Evolutionary conservation across 2,888 invertebrate genomes (phyloP), one percentile per base, ranked within the genome.

Genomic region (Lamellibrachia columna): DNA sequence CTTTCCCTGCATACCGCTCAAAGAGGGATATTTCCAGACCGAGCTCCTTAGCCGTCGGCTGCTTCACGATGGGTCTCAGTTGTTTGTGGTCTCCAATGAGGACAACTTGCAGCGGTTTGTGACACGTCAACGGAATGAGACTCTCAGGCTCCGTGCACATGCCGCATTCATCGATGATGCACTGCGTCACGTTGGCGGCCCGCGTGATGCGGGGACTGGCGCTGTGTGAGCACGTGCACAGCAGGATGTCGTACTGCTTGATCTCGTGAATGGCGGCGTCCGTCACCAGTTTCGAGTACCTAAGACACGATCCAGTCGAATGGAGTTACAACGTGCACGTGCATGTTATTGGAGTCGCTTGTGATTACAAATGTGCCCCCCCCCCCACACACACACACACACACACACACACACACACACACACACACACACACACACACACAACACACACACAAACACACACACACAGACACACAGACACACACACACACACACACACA

Each of bases 31-130:
- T 93, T n/a, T 94, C 94, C 52, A 95, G 93, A 11, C 95, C 95
- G 9, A 95, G 94, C 28, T 94, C 92, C 7, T 93, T 94, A 2
- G 95, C 95, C 9, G 92, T 58, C 58, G 93, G 93, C 90, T 94
- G 94, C 92, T 93, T 94, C 60, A 96, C 94, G 90, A 96, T 95
- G 28, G 96, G 96, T 40, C 95, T 93, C 7, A 96, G 95, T 93
- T 96, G 96, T 92, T 95, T 95, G 93, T 96, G 96, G 93, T 96
- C 96, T 1, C 96, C 96, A 91, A 96, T 95, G 40, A 96, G 94
- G 11, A 96, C 95, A 8, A 94, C 92, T 90, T 95, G 95, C 75
- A 94, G 92, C 28, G 95, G 94, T 91, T 94, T 93, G 90, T 94
- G 94, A 53, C 94, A 94, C 28, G 95, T 94, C 53, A 96, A 97